phyloP scores from a whole-genome alignment of 2,888 invertebrate species.

The Meandrusa payeni region DNA sequence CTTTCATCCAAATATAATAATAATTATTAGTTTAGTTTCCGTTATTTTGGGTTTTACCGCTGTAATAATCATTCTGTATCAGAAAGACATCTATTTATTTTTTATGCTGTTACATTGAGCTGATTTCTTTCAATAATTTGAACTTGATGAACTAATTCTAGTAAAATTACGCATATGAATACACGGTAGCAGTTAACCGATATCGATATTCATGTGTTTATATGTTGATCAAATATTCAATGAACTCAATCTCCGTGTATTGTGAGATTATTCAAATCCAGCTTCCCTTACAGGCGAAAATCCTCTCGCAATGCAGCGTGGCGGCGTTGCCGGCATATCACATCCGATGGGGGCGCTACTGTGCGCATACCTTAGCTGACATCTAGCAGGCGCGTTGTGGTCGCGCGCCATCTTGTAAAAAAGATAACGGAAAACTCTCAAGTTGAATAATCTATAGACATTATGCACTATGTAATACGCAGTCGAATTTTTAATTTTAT shows the following conservation, averaged over 20 bases:
- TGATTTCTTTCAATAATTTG: too few relatives aligned
- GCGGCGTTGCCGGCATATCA: slow-evolving; percentile 47
- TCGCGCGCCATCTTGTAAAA: slow-evolving; percentile 48
- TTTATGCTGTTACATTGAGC: too few relatives aligned
- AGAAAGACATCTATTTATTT: too few relatives aligned
- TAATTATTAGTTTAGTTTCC: too few relatives aligned
- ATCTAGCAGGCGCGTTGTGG: slow-evolving; percentile 57
- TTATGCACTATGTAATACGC: slow-evolving; percentile 1
- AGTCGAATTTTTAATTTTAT: slow-evolving; percentile 12
- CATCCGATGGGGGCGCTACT: slow-evolving; percentile 56
- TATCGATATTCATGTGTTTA: slow-evolving; percentile 6
- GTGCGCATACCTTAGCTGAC: slow-evolving; percentile 61
- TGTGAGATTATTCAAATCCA: slow-evolving; percentile 27
- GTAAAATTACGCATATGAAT: not conserved
- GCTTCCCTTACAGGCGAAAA: slow-evolving; percentile 65
- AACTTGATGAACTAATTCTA: not conserved
- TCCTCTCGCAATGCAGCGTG: slow-evolving; percentile 77
- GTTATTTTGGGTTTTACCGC: too few relatives aligned
- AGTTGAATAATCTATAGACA: slow-evolving; percentile 11
- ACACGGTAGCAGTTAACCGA: not conserved
- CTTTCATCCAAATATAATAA: too few relatives aligned
- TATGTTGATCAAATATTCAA: slow-evolving; percentile 13
- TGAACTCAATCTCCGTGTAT: slow-evolving; percentile 6
- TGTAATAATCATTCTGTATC: too few relatives aligned
- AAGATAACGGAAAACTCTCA: slow-evolving; percentile 14